Conservation (phyloP, 1,140 invertebrate species). For the Chlorops oryzae region DNA sequence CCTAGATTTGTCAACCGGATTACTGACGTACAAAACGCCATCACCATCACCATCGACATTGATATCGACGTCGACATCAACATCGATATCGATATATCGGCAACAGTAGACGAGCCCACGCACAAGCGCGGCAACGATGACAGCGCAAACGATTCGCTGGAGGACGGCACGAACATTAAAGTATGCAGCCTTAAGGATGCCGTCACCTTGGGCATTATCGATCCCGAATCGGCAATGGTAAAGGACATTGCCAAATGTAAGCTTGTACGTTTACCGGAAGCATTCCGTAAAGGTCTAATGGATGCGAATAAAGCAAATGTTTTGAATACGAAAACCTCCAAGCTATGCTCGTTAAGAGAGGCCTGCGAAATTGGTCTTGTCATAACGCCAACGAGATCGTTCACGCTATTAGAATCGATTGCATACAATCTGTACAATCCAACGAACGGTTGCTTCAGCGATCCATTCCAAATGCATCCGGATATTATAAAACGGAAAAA, state of each 20-base stretch:
- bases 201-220: conserved; percentile 71
- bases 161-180: conserved; percentile 46
- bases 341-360: conserved; percentile 64
- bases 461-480: conserved; percentile 68
- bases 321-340: conserved; percentile 72
- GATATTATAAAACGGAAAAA: conserved; percentile 59
- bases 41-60: conserved; percentile 11
- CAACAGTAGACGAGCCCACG: too few relatives aligned
- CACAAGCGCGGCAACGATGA: conserved; percentile 16
- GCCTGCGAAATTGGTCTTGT: conserved; percentile 74
- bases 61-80: not conserved
- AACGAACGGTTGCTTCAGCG: conserved; percentile 67
- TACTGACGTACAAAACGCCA: conserved; percentile 69
- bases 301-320: conserved; percentile 81
- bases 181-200: conserved; percentile 78
- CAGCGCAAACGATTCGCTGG: conserved; percentile 32
- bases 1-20: conserved; percentile 65
- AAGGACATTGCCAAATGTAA: conserved; percentile 79
- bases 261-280: conserved; percentile 76
- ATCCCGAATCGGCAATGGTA: conserved; percentile 79
- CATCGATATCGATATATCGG: not conserved
- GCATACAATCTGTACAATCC: conserved; percentile 78
- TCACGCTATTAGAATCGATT: conserved; percentile 75
- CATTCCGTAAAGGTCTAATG: conserved; percentile 77
- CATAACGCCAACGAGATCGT: conserved; percentile 65